Base-by-base conservation (phyloP, 2,113 vertebrate genomes). In the Pseudorectes ferrugineus region DNA sequence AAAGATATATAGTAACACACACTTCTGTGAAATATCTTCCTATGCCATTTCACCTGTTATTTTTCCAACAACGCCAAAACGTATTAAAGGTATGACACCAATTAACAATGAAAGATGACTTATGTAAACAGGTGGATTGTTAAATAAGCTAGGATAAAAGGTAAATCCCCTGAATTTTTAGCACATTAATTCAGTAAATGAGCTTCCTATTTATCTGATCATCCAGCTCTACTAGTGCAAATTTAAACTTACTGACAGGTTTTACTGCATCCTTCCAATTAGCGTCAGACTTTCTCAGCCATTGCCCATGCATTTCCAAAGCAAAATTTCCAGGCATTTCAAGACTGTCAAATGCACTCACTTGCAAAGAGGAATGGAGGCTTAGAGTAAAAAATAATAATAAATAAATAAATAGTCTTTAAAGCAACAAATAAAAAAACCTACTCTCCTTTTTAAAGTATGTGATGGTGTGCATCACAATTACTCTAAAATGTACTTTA, bases 171-270 rank as follows among this genome's bases (percentile, higher is more conserved):
- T 96, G 89, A 93, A 82, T 94, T 97, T 97, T 96, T 95, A 96
- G 67, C 58, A 94, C 55, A 95, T 93, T 95, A 96, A 93, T 97
- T 97, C 92, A 95, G 59, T 92, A 97, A 97, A 97, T 83, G 63
- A 97, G 86, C 77, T 97, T 97, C 71, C 15, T 45, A 93, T 90
- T 93, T 92, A 96, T 92, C 83, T 89, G 74, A 96, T 93, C 92
- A 94, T 68, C 26, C 95, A 95, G 79, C 35, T 93, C 43, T 59
- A 79, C 74, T 61, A 89, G 9, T 31, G 35, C 28, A 22, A 92
- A 81, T 94, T 97, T 95, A 93, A 97, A 88, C 86, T 84, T 91
- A 92, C 66, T 96, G 90, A 96, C 77, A 97, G 67, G 33, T 91
- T 96, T 85, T 96, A 92, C 55, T 81, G 52, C 35, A 94, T 87